Evolutionary conservation across 92 coral and sea anemone genomes (phyloP), one percentile per base, ranked within the genome.

Genomic region (Desmophyllum pertusum): DNA sequence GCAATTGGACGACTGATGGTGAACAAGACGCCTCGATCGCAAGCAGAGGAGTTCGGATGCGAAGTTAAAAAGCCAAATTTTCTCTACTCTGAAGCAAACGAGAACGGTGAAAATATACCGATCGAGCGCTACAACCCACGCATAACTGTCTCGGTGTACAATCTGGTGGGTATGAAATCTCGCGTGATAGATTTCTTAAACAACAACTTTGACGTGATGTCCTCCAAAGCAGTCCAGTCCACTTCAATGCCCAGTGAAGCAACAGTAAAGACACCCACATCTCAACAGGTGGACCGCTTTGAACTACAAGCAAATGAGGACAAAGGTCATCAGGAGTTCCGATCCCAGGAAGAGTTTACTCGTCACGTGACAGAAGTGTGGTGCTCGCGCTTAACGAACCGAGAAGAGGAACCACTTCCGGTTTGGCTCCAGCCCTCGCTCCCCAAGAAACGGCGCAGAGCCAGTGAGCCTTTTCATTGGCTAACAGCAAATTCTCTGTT

Each of bases 31-130:
- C 15, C 38, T 0, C 45, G 10, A n/a, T 42, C 86, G 0, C 94
- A 89, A 75, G 95, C 95, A 19, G 46, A 13, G 3, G 79, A 57
- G 27, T 93, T 81, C 55, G 95, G 87, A 18, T 97, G 99, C 81
- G 84, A 84, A 63, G 79, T 79, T 10, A 90, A 76, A 57, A 84
- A 83, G 61, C 94, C 86, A 10, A 81, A 67, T 2, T 4, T 75
- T 17, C 27, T 30, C 31, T 19, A 21, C 9, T 45, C 86, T 41
- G 30, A 23, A 39, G 0, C 59, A n/a, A 1, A 66, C 0, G 87
- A 59, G 9, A 10, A 39, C 37, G 17, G 23, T 35, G 67, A 63
- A 21, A 1, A 41, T 30, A 18, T 30, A 15, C 48, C 10, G 46
- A 38, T 23, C 18, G n/a, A 75, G 63, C 51, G 42, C 14, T 67